A percentile compares a stretch with the other conserved stretches of the same genome.
Conservation (phyloP, 2,888 invertebrate species). For the Drosophila neutralis region DNA sequence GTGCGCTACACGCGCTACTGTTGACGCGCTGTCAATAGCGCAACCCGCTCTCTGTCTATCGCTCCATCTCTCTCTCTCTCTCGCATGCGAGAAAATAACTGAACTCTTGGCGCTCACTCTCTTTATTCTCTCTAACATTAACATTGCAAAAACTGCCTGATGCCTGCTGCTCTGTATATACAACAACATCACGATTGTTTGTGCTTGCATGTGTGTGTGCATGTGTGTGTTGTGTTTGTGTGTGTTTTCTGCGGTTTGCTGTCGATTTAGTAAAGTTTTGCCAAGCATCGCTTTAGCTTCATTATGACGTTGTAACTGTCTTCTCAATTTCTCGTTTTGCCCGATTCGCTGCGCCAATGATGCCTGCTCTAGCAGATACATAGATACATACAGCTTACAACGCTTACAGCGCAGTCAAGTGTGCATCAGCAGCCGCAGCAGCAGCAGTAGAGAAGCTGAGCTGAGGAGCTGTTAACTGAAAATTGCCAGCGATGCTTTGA, state of each 20-base stretch:
- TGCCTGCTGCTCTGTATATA: slow-evolving; percentile 14
- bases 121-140: slow-evolving; percentile 45
- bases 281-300: slow-evolving; percentile 57
- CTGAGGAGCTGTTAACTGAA: slow-evolving; percentile 68
- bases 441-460: slow-evolving; percentile 17
- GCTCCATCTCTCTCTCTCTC: slow-evolving; percentile 7
- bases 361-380: slow-evolving; percentile 47
- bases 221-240: slow-evolving; percentile 15
- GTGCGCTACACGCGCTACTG: slow-evolving; percentile 60
- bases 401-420: slow-evolving; percentile 27
- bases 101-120: slow-evolving; percentile 28
- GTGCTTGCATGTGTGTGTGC: slow-evolving; percentile 22
- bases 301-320: slow-evolving; percentile 79
- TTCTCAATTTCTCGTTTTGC: slow-evolving; percentile 80
- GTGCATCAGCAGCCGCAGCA: slow-evolving; percentile 22
- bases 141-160: slow-evolving; percentile 39
- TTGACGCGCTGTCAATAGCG: slow-evolving; percentile 56
- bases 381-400: slow-evolving; percentile 40
- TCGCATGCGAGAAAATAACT: slow-evolving; percentile 26
- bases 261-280: slow-evolving; percentile 70
- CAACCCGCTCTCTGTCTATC: slow-evolving; percentile 1
- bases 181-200: slow-evolving; percentile 39
- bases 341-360: slow-evolving; percentile 76
- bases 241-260: slow-evolving; percentile 63
- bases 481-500: slow-evolving; percentile 65